Evolutionary conservation across 2,113 vertebrate genomes (phyloP).

Genomic region (Sinocyclocheilus grahami): DNA sequence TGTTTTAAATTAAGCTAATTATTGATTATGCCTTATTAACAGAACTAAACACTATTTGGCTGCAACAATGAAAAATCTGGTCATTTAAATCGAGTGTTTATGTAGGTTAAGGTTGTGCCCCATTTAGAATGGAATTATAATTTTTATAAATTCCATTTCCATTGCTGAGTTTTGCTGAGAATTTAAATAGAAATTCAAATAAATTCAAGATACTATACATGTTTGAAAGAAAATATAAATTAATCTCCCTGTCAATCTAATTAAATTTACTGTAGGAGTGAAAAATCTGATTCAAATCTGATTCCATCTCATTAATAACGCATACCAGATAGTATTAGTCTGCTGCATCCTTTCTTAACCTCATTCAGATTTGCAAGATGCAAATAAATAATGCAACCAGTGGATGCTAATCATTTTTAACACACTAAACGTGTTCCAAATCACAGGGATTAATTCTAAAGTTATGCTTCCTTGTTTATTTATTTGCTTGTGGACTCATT

Average conservation of each 20-base stretch:
- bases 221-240: too few relatives aligned
- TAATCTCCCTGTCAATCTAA: not conserved
- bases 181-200: too few relatives aligned
- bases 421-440: not conserved
- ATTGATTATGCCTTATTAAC: too few relatives aligned
- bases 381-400: not conserved
- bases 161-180: not conserved
- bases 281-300: not conserved
- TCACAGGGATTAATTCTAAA: not conserved
- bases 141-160: not conserved
- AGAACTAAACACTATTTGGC: not conserved
- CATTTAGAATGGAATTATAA: not conserved
- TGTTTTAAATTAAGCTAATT: too few relatives aligned
- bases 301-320: not conserved
- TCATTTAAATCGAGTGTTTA: not conserved
- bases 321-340: not conserved
- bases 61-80: not conserved
- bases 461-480: constrained; percentile 8
- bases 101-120: not conserved
- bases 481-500: not conserved
- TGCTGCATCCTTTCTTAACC: not conserved
- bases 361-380: not conserved
- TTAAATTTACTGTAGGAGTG: not conserved
- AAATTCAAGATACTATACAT: too few relatives aligned
- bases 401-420: not conserved